Conservation (phyloP, 2,797 vertebrate genomes). For the Pipistrellus pipistrellus region DNA sequence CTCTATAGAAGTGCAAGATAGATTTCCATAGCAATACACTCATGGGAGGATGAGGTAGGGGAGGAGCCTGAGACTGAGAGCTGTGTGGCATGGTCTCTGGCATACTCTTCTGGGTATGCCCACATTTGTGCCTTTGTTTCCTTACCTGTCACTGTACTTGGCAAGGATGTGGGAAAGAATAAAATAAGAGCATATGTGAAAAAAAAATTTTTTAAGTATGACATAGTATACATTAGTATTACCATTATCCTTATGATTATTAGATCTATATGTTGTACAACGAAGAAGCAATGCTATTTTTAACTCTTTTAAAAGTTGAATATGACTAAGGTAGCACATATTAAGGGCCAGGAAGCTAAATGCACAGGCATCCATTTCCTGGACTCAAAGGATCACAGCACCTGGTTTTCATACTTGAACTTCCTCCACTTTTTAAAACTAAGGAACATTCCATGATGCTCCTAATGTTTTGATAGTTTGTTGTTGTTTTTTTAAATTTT, state of each 20-base stretch:
- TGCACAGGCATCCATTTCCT: not conserved
- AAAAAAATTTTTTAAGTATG: conserved; percentile 6
- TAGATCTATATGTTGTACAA: not conserved
- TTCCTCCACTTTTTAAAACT: not conserved
- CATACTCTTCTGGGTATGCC: not conserved
- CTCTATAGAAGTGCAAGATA: not conserved
- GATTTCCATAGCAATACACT: not conserved
- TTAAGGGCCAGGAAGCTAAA: not conserved
- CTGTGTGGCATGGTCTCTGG: not conserved
- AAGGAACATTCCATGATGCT: conserved; percentile 8
- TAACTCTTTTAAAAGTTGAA: not conserved
- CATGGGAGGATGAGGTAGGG: not conserved
- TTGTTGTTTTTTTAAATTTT: not conserved
- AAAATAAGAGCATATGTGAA: not conserved
- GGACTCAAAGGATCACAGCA: not conserved
- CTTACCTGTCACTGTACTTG: not conserved
- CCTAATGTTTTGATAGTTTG: not conserved
- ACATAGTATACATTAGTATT: not conserved
- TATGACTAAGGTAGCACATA: not conserved
- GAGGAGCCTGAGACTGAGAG: not conserved
- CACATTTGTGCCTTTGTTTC: not conserved
- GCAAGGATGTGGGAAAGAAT: not conserved
- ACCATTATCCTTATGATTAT: not conserved
- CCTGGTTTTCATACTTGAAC: conserved; percentile 56
- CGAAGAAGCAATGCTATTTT: not conserved